Evolutionary conservation across 2,797 vertebrate species (phyloP).

Genomic region (Oophaga sylvatica): DNA sequence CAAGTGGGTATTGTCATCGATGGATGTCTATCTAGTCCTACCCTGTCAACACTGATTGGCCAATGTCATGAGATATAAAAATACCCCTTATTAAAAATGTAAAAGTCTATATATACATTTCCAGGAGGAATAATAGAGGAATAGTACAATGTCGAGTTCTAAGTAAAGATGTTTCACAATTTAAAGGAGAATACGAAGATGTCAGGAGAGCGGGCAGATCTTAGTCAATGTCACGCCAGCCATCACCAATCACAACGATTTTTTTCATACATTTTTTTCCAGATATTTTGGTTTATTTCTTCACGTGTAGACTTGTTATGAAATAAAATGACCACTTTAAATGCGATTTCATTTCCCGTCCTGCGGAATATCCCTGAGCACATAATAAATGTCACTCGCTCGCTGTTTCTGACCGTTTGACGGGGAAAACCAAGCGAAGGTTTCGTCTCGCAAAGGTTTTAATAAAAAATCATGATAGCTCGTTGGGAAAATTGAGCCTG

Average conservation of each 20-base stretch:
- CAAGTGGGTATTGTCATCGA: too few species aligned
- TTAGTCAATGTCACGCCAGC: not conserved
- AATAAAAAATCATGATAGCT: conserved; percentile 55
- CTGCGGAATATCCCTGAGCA: conserved; percentile 40
- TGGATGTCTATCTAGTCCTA: too few species aligned
- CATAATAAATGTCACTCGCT: conserved; percentile 47
- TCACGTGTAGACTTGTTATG: not conserved
- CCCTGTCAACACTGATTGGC: too few species aligned
- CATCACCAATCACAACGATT: not conserved
- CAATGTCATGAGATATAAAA: too few species aligned
- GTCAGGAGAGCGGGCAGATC: too few species aligned
- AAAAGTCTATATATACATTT: too few species aligned
- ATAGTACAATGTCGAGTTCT: too few species aligned
- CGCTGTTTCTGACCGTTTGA: conserved; percentile 23
- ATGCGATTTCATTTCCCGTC: conserved; percentile 26
- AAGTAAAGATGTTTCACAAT: too few species aligned
- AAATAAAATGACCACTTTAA: conserved; percentile 7
- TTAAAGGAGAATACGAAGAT: too few species aligned
- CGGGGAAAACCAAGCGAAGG: conserved; percentile 34
- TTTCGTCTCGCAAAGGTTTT: conserved; percentile 44
- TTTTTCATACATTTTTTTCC: not conserved
- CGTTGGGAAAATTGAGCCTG: conserved; percentile 44
- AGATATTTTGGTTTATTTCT: not conserved
- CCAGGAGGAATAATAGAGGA: too few species aligned
- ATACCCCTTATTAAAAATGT: too few species aligned